Conservation (phyloP, 1,140 invertebrate species). For the Temnothorax nylanderi region DNA sequence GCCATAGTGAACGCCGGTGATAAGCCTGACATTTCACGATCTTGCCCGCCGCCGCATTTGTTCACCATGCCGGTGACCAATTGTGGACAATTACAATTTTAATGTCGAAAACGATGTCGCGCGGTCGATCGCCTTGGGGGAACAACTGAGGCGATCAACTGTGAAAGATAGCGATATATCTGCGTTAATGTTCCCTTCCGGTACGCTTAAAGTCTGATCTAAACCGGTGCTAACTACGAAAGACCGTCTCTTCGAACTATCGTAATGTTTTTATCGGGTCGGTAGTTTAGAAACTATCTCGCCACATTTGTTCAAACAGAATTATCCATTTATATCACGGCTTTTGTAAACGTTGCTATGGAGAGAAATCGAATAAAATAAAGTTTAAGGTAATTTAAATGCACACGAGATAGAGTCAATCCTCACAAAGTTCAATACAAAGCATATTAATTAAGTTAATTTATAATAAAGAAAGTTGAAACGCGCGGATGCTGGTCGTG, state of each 20-base stretch:
- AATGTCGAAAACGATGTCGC: background rate
- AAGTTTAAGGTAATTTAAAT: conserved; percentile 7
- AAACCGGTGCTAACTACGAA: conserved; percentile 27
- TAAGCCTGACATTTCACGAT: conserved; percentile 43
- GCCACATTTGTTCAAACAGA: background rate
- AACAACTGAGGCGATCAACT: conserved; percentile 8
- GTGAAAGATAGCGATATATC: conserved; percentile 52
- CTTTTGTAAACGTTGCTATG: background rate
- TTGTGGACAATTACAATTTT: conserved; percentile 47
- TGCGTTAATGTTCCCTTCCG: background rate
- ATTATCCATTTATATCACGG: background rate
- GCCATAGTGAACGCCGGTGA: background rate
- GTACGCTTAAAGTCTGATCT: background rate
- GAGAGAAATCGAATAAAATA: background rate
- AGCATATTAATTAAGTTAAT: conserved; percentile 14
- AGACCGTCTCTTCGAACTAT: background rate
- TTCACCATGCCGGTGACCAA: conserved; percentile 12
- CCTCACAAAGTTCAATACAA: background rate
- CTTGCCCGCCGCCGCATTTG: background rate
- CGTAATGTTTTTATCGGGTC: conserved; percentile 1
- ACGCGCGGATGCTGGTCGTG: background rate
- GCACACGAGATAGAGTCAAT: background rate
- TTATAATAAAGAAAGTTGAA: background rate
- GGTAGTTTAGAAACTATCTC: background rate
- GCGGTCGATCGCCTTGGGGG: background rate